Conservation (phyloP, 1,140 invertebrate species). For the Zophobas morio region DNA sequence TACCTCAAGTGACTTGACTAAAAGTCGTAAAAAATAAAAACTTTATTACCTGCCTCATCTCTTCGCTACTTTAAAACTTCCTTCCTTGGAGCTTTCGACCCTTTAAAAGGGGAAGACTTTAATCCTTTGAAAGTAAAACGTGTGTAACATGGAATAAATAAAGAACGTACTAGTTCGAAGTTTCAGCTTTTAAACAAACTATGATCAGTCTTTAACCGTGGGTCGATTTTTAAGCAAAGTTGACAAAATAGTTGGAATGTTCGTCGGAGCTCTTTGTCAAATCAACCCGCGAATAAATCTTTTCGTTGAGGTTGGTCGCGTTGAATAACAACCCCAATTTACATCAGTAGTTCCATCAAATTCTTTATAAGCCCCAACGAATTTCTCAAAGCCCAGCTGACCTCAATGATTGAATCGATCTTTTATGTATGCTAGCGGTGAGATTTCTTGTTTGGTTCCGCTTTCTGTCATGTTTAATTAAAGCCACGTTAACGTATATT, state of each 20-base stretch:
- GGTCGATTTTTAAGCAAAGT: slow-evolving; percentile 6
- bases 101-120: slow-evolving; percentile 23
- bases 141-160: slow-evolving; percentile 15
- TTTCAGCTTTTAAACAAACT: not conserved
- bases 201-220: not conserved
- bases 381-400: slow-evolving; percentile 20
- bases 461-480: slow-evolving; percentile 19
- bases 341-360: slow-evolving; percentile 37
- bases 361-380: slow-evolving; percentile 15
- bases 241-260: slow-evolving; percentile 2
- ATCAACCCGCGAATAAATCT: slow-evolving; percentile 28
- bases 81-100: not conserved
- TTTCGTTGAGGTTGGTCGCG: slow-evolving; percentile 8
- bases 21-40: slow-evolving; percentile 8
- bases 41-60: slow-evolving; percentile 21
- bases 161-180: not conserved
- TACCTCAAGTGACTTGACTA: too few species aligned
- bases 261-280: slow-evolving; percentile 7
- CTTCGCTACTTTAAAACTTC: not conserved
- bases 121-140: slow-evolving; percentile 11
- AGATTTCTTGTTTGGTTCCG: slow-evolving; percentile 21
- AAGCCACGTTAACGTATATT: not conserved
- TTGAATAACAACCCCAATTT: slow-evolving; percentile 32
- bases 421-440: slow-evolving; percentile 12
- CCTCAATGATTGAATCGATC: slow-evolving; percentile 6